Percentiles rank a stretch among this genome's conserved stretches.
phyloP scores from a whole-genome alignment of 2,113 vertebrate genomes.

The Vulpes vulpes region DNA sequence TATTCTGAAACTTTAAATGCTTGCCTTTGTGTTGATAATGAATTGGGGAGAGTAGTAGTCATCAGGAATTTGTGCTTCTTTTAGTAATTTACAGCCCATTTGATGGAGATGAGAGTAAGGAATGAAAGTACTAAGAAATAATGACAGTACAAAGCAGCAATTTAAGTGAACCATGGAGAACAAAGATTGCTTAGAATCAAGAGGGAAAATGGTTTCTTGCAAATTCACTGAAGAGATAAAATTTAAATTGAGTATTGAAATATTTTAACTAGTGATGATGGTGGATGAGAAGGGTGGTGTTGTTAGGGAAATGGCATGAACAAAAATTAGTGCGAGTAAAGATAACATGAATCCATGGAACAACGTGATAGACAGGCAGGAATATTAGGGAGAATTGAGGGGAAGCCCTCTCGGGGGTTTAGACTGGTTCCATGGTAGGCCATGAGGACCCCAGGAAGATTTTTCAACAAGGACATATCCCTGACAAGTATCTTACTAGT shows the following conservation, averaged over 20 bases:
- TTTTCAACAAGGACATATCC: neutral
- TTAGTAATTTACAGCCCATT: neutral
- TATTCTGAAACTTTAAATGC: neutral
- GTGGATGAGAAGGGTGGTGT: neutral
- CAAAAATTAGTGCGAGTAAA: neutral
- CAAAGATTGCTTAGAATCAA: neutral
- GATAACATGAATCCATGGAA: neutral
- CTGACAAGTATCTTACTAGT: neutral
- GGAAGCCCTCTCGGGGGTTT: neutral
- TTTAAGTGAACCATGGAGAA: neutral
- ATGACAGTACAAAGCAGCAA: neutral
- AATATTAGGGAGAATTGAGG: neutral
- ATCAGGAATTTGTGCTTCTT: neutral
- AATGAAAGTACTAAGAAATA: neutral
- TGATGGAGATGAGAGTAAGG: neutral
- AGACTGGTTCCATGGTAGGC: neutral
- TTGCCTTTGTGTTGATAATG: slow-evolving; percentile 3
- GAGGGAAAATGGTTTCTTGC: neutral
- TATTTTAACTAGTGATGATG: neutral
- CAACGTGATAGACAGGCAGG: neutral
- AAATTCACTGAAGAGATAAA: neutral
- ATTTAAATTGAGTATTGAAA: neutral
- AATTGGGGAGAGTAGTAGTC: neutral
- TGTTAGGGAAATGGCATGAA: neutral
- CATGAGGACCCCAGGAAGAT: neutral